A percentile compares a stretch with the other conserved stretches of the same genome.
phyloP scores from a whole-genome alignment of 2,888 invertebrate genomes.

The Aporophyla lueneburgensis region DNA sequence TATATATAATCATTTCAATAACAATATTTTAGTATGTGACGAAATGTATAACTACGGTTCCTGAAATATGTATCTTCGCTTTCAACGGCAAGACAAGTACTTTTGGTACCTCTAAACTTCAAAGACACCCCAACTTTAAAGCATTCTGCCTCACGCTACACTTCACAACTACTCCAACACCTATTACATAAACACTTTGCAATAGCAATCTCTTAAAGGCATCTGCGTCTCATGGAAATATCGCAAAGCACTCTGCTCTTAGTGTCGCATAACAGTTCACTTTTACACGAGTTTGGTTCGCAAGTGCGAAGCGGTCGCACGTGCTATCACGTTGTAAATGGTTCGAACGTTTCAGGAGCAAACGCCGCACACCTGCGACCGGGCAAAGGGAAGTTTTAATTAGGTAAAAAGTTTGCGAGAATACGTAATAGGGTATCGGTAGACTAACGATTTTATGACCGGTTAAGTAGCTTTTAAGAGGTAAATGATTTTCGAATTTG shows the following conservation, averaged over 20 bases:
- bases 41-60: too few species aligned
- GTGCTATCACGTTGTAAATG: conserved; percentile 81
- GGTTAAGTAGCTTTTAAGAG: conserved; percentile 58
- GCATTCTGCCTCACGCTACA: conserved; percentile 22
- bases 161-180: conserved; percentile 52
- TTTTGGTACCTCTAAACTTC: conserved; percentile 11
- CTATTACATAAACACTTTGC: conserved; percentile 62
- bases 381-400: conserved; percentile 75
- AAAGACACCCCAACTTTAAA: conserved; percentile 31
- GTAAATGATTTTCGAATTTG: conserved; percentile 56
- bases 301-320: conserved; percentile 86
- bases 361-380: conserved; percentile 82
- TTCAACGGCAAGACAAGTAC: background rate
- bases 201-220: conserved; percentile 68
- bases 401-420: conserved; percentile 71
- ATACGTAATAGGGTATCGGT: conserved; percentile 57
- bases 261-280: conserved; percentile 81
- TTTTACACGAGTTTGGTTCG: conserved; percentile 82
- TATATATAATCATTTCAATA: too few species aligned
- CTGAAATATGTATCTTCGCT: background rate
- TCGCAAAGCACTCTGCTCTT: conserved; percentile 76
- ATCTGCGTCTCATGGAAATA: conserved; percentile 82
- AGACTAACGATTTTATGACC: conserved; percentile 45
- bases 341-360: conserved; percentile 81
- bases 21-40: background rate